Base-by-base conservation (phyloP, 2,113 vertebrate genomes). In the Symphodus melops region DNA sequence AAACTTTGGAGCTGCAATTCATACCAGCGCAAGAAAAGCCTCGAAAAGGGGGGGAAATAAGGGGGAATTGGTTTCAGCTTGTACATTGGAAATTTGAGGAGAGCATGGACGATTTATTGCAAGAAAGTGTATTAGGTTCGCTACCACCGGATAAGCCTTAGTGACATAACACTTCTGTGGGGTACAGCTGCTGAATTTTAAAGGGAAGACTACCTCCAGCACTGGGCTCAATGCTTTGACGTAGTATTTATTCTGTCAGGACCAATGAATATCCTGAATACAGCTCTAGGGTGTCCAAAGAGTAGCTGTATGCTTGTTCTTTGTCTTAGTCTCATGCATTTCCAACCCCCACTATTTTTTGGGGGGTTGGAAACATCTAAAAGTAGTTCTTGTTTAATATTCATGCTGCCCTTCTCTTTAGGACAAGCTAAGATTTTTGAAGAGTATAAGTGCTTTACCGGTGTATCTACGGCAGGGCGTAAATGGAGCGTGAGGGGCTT, bases 301-400 rank as follows among this genome's bases (percentile, higher is more conserved):
- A 41, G 44, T 1, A 59, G 36, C 19, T 7, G 21, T 20, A 51
- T 25, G 46, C 33, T 55, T 55, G 19, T 77, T 72, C 44, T 76
- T 75, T 72, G 56, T 85, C 68, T 77, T 42, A 70, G 36, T 69
- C 64, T 69, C 66, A 80, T 86, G 68, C 73, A 66, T 85, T 80
- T 69, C 63, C 72, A 72, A 46, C 51, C 11, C 39, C 39, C 39
- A 1, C 3, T 33, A 5, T 33, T 33, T 33, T 60, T 37, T 68
- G 49, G 4, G 2, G 21, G 25, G 63, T 73, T 51, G 28, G 1
- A 14, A 68, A 39, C 76, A 59, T 83, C 76, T 77, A 84, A 91
- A 91, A 89, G 88, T 52, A 39, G 72, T 74, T 77, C 63, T 55
- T 68, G 48, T 91, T 85, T 89, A 91, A 90, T 91, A 92, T 92